Conservation (phyloP, 1,140 invertebrate genomes). For the Caerostris darwini region DNA sequence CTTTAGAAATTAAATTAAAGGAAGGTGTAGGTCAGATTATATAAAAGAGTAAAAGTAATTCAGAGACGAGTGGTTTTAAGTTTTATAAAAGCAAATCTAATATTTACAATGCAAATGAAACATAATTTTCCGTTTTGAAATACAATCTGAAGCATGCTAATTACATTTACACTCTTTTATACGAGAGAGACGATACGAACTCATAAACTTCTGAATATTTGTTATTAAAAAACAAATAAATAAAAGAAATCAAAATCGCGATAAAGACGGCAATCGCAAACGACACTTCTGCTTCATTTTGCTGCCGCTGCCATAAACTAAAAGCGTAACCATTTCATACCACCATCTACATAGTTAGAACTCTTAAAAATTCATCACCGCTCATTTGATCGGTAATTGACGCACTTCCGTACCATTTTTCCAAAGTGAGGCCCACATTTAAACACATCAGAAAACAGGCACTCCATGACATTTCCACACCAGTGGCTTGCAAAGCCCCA, state of each 20-base stretch:
- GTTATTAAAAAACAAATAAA: background rate
- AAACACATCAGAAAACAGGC: constrained; percentile 27
- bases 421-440: background rate
- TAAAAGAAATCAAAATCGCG: background rate
- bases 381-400: constrained; percentile 11
- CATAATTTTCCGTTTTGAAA: too few species aligned
- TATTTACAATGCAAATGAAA: too few species aligned
- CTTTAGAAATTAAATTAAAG: too few species aligned
- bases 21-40: too few species aligned
- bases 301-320: background rate
- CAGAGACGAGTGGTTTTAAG: too few species aligned
- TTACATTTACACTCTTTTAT: too few species aligned
- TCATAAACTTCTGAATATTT: background rate
- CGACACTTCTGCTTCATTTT: background rate
- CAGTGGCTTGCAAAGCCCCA: background rate
- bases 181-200: background rate
- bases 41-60: too few species aligned
- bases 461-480: constrained; percentile 20
- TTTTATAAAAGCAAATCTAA: too few species aligned
- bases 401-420: background rate
- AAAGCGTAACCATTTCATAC: background rate
- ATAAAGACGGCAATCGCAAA: background rate
- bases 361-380: constrained; percentile 24
- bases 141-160: too few species aligned
- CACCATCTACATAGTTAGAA: background rate